Evolutionary conservation across 2,888 invertebrate species (phyloP), one percentile per base, ranked within the genome.

Genomic region (Orthonychiurus folsomi): DNA sequence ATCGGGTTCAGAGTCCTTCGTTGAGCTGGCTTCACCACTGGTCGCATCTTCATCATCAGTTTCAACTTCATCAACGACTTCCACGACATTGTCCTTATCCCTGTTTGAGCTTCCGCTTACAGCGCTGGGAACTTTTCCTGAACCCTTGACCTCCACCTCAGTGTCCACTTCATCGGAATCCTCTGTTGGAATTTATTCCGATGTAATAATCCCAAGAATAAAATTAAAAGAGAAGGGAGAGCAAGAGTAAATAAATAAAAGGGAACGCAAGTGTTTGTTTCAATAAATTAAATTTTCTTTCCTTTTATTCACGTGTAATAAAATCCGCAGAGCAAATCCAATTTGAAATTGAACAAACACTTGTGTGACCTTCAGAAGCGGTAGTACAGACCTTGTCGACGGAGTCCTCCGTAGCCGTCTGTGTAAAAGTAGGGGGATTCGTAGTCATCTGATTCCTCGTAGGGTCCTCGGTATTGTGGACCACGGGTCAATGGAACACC

Each of bases 1-100:
- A 66, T 67, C 1, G 65, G 60, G 28, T 66, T 61, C 28, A 64
- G 57, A 3, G 63, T 64, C 21, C 66, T 48, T 50, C 66, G 69
- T 15, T 59, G 61, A 56, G 20, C 23, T 9, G 18, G 61, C 28
- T 18, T 55, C 47, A 23, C 24, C 48, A 18, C 26, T 55, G 1
- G 59, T 58, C n/a, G 61, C 62, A 1, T 61, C 65, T 9, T 66
- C 66, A 9, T 61, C 65, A 12, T 59, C 62, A 5, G 57, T 63
- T 3, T 61, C 57, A 2, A 56, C 63, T 21, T 65, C 65, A 15
- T 66, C 64, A 5, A 52, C 61, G n/a, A 56, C 56, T 47, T 62
- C 65, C 15, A 62, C 62, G 20, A 37, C 58, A 12, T 63, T 60
- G 15, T 52, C 58, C 9, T 68, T 63, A 61, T 64, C 65, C 59